These are phyloP conservation scores for Montipora efflorescens DNA, from an alignment of 64 coral and sea anemone genomes.

Conservation along the genomic window DNA sequence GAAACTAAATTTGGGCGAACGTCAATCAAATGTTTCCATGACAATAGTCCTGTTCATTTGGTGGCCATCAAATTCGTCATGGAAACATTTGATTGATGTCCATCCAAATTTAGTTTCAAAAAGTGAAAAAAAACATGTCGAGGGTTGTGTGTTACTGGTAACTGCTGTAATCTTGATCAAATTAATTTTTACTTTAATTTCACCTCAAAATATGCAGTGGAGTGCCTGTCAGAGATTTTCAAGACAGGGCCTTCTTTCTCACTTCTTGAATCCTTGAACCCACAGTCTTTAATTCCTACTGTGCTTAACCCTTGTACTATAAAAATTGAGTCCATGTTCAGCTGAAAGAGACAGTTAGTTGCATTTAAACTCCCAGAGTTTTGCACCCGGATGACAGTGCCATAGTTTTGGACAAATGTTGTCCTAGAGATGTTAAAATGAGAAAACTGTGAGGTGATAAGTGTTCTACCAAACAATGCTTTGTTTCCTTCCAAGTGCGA, in stretches of 20 bases:
- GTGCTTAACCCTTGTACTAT: neutral
- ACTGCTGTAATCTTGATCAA: too few species aligned
- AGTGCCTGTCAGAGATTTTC: neutral
- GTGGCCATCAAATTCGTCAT: too few species aligned
- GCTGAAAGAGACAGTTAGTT: neutral
- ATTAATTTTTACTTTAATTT: neutral
- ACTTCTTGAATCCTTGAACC: conserved; percentile 7
- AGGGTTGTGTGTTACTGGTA: too few species aligned
- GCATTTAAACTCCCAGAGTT: conserved; percentile 2
- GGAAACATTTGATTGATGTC: too few species aligned
- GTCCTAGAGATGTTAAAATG: neutral
- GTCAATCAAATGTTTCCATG: too few species aligned
- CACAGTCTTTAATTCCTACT: neutral
- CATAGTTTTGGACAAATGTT: conserved; percentile 14
- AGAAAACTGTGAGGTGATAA: conserved; percentile 25
- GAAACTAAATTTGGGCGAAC: too few species aligned
- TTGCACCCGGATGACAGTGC: neutral
- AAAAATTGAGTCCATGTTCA: neutral
- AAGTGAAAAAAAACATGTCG: too few species aligned
- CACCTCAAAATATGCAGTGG: conserved; percentile 17
- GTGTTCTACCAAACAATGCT: neutral
- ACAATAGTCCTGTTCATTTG: too few species aligned
- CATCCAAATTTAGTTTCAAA: too few species aligned
- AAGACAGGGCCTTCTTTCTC: neutral
- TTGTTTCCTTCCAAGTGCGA: conserved; percentile 4